Evolutionary conservation across 2,113 vertebrate genomes (phyloP).

Genomic region (Tursiops truncatus): DNA sequence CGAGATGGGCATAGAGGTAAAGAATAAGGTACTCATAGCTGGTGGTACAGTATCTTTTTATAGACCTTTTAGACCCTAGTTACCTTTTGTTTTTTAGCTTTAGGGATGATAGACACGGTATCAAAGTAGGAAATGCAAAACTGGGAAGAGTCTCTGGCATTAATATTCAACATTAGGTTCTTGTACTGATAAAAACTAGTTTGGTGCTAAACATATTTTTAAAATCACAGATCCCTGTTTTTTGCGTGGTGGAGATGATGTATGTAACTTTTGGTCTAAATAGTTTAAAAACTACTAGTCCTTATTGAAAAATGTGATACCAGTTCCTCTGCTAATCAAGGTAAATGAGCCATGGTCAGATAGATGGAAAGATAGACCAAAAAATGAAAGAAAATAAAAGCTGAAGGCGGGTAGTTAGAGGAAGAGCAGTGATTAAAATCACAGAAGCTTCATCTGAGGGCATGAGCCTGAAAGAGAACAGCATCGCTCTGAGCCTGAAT

Average conservation of each 20-base stretch:
- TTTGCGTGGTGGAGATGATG: slow-evolving; percentile 79
- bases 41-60: not conserved
- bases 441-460: slow-evolving; percentile 61
- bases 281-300: slow-evolving; percentile 76
- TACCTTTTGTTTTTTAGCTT: not conserved
- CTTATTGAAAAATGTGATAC: slow-evolving; percentile 75
- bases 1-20: not conserved
- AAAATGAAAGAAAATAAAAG: not conserved
- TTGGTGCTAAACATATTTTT: slow-evolving; percentile 45
- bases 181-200: not conserved
- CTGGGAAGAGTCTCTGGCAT: not conserved
- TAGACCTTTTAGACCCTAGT: not conserved
- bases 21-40: not conserved
- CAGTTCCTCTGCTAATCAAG: slow-evolving; percentile 79
- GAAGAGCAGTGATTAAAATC: slow-evolving; percentile 79
- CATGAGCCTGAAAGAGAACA: slow-evolving; percentile 63
- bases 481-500: slow-evolving; percentile 72
- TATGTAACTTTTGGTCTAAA: slow-evolving; percentile 79
- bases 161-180: not conserved
- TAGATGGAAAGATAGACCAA: slow-evolving; percentile 76
- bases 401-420: not conserved
- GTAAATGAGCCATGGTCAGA: slow-evolving; percentile 82
- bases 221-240: slow-evolving; percentile 67
- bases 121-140: not conserved
- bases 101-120: not conserved